phyloP scores from a whole-genome alignment of 64 coral and sea anemone genomes.

The Hydrozoanthus tunicans region DNA sequence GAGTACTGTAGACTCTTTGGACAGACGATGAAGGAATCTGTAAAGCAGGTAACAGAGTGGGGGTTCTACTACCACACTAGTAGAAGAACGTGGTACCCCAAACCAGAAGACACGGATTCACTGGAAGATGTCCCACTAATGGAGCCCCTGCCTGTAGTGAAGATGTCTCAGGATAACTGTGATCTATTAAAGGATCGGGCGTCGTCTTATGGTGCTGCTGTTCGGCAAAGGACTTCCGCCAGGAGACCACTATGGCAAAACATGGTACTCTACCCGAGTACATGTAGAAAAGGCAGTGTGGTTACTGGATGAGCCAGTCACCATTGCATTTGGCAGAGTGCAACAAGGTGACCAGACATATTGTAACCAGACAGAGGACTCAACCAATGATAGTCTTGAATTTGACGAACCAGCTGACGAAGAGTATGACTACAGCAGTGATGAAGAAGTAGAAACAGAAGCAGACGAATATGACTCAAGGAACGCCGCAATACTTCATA shows the following conservation, averaged over 20 bases:
- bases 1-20: constrained; percentile 24
- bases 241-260: constrained; percentile 24
- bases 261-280: constrained; percentile 2
- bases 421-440: too few relatives aligned
- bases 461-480: too few relatives aligned
- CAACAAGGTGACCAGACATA: too few relatives aligned
- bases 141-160: neutral
- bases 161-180: neutral
- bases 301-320: too few relatives aligned
- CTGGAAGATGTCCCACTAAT: constrained; percentile 11
- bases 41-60: constrained; percentile 31
- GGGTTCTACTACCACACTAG: constrained; percentile 20
- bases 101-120: constrained; percentile 1
- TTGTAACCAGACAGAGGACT: too few relatives aligned
- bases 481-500: too few relatives aligned
- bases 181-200: neutral
- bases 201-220: constrained; percentile 11
- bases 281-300: too few relatives aligned
- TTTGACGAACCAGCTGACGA: too few relatives aligned
- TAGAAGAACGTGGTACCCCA: constrained; percentile 38
- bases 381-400: too few relatives aligned
- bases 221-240: constrained; percentile 18
- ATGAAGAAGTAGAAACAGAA: too few relatives aligned
- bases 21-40: constrained; percentile 15
- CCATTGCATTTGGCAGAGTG: too few relatives aligned